Percentiles rank a stretch among this genome's conserved stretches.
phyloP scores from a whole-genome alignment of 2,797 vertebrate genomes.

The Coilia nasus region DNA sequence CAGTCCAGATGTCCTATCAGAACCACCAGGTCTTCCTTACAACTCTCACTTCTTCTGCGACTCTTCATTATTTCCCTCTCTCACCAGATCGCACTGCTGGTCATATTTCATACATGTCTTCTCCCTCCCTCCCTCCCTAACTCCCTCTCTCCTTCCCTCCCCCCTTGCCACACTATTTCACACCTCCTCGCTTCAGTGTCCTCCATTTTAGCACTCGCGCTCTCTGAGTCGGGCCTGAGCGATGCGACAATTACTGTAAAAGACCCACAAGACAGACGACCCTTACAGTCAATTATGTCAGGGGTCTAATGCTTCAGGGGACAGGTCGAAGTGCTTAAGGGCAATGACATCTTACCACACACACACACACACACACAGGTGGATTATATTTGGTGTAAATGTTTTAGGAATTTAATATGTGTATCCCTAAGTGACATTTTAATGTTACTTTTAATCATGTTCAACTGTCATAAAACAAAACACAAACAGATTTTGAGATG shows the following conservation, averaged over 20 bases:
- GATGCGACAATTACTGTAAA: constrained; percentile 12
- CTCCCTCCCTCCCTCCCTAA: neutral
- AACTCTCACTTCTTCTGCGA: neutral
- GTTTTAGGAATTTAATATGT: neutral
- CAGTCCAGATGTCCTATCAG: neutral
- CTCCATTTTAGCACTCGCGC: neutral
- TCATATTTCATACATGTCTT: neutral
- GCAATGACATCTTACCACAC: neutral
- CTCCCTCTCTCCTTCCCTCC: neutral
- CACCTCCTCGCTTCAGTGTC: neutral
- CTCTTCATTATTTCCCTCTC: neutral
- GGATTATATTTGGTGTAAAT: neutral
- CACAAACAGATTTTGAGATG: neutral
- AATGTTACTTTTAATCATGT: neutral
- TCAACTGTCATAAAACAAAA: neutral
- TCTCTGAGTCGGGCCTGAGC: constrained; percentile 4
- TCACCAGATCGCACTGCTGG: neutral
- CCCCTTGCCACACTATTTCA: neutral
- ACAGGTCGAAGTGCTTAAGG: neutral
- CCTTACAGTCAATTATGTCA: neutral
- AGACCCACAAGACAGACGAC: constrained; percentile 4
- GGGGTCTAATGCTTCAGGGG: constrained; percentile 2
- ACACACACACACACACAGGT: neutral
- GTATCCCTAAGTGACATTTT: neutral
- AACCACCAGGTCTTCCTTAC: neutral